Evolutionary conservation across 2,797 vertebrate species (phyloP).

Genomic region (Gobionotothen gibberifrons): DNA sequence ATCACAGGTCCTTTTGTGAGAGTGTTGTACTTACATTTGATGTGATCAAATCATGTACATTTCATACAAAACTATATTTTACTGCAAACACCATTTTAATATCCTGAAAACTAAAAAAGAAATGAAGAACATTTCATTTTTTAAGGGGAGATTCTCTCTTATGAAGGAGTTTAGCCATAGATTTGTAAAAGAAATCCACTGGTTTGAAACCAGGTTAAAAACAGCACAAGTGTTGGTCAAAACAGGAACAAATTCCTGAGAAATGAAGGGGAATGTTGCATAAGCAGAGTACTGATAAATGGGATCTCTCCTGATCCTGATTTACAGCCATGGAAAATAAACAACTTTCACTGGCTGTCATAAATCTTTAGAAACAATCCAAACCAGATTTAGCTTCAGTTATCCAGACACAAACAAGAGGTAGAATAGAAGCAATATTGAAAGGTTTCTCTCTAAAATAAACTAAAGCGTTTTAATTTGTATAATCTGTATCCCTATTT

Average conservation of each 20-base stretch:
- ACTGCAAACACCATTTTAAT: background rate
- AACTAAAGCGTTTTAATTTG: constrained; percentile 3
- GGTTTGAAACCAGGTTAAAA: constrained; percentile 21
- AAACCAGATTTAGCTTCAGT: constrained; percentile 46
- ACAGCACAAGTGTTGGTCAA: constrained; percentile 7
- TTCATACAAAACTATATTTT: constrained; percentile 10
- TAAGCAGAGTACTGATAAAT: constrained; percentile 55
- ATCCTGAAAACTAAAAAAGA: constrained; percentile 5
- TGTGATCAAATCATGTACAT: constrained; percentile 2
- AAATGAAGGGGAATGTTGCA: constrained; percentile 42
- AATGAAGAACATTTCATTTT: background rate
- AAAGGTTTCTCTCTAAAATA: background rate
- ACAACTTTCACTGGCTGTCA: constrained; percentile 48
- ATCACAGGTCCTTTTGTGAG: background rate
- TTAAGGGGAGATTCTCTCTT: background rate
- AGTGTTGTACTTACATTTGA: constrained; percentile 1
- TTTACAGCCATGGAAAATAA: constrained; percentile 65
- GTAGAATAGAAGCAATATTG: constrained; percentile 8
- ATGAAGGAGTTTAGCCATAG: background rate
- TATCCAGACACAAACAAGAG: constrained; percentile 11
- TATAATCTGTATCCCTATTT: background rate
- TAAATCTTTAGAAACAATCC: constrained; percentile 52
- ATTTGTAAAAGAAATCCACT: constrained; percentile 39
- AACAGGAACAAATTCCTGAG: constrained; percentile 49
- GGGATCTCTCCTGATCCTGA: constrained; percentile 64